Conservation (phyloP, 2,797 vertebrate genomes). For the Gephyroberyx darwinii region DNA sequence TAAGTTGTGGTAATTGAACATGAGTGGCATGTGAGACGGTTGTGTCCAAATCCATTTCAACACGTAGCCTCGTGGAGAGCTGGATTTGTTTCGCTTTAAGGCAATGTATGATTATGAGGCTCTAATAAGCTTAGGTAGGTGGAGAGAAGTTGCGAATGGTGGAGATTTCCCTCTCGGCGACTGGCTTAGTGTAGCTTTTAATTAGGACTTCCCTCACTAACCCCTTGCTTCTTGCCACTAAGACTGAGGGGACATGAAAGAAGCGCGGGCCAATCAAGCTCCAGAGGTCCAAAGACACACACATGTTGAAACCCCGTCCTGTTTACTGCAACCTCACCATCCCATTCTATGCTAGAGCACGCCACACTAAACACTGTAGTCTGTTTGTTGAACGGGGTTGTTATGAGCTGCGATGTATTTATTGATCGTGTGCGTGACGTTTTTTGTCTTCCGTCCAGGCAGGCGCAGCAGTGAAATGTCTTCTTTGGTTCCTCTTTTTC, state of each 20-base stretch:
- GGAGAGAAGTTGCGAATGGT: constrained; percentile 51
- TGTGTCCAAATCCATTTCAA: constrained; percentile 5
- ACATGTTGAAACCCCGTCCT: constrained; percentile 46
- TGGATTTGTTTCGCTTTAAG: constrained; percentile 41
- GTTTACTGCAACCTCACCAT: constrained; percentile 42
- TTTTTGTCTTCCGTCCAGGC: constrained; percentile 52
- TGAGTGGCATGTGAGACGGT: constrained; percentile 11
- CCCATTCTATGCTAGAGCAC: constrained; percentile 13
- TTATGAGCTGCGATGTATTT: constrained; percentile 59
- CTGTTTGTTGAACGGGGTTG: constrained; percentile 45
- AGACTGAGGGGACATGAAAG: constrained; percentile 69
- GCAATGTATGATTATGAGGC: constrained; percentile 36
- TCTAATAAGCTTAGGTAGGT: constrained; percentile 44
- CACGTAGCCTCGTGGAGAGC: constrained; percentile 16
- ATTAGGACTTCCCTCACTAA: constrained; percentile 70
- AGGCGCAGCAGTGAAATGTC: constrained; percentile 26
- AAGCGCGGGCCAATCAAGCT: constrained; percentile 14
- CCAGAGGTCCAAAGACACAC: constrained; percentile 32
- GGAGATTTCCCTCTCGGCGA: constrained; percentile 54
- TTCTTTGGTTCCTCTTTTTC: constrained; percentile 49
- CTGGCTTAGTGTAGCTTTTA: constrained; percentile 67
- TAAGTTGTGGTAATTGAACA: constrained; percentile 27
- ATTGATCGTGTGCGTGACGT: constrained; percentile 51
- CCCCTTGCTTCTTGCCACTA: constrained; percentile 62
- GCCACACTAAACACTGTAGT: constrained; percentile 38